Evolutionary conservation across 1,140 invertebrate species (phyloP).

Genomic region (Hyles vespertilio): DNA sequence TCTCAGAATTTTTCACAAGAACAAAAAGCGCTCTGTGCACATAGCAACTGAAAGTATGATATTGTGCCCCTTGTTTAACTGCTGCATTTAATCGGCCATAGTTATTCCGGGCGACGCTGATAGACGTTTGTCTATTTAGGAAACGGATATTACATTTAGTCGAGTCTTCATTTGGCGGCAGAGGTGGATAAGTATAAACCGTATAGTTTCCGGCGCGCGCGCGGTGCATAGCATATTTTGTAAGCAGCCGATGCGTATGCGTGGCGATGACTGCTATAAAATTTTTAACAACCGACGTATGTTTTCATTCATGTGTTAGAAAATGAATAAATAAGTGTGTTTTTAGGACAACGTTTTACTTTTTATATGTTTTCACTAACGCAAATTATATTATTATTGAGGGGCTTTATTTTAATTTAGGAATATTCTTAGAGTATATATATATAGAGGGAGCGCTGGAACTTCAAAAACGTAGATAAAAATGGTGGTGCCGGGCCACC

Average conservation of each 20-base stretch:
- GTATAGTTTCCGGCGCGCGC: slow-evolving; percentile 69
- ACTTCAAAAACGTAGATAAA: too few species aligned
- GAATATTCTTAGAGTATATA: too few species aligned
- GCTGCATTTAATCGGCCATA: slow-evolving; percentile 63
- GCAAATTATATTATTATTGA: background rate
- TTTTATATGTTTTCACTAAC: slow-evolving; percentile 8
- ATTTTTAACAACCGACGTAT: slow-evolving; percentile 62
- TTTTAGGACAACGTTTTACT: slow-evolving; percentile 37
- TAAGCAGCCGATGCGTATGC: slow-evolving; percentile 62
- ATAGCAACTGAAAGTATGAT: background rate
- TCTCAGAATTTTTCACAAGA: too few species aligned
- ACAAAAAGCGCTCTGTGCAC: too few species aligned
- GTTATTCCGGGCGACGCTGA: slow-evolving; percentile 68
- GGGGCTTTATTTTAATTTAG: background rate
- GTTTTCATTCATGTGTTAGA: slow-evolving; percentile 47
- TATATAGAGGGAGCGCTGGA: too few species aligned
- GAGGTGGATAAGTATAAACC: slow-evolving; percentile 70
- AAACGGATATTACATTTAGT: slow-evolving; percentile 75
- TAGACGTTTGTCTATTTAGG: slow-evolving; percentile 75
- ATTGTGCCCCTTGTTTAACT: slow-evolving; percentile 15
- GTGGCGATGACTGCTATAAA: slow-evolving; percentile 55
- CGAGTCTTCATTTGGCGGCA: slow-evolving; percentile 71
- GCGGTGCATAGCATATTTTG: slow-evolving; percentile 72
- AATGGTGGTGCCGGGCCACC: too few species aligned
- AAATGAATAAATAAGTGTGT: slow-evolving; percentile 45